These are phyloP conservation scores for Rhagophthalmus giganteus DNA, from an alignment of 2,888 invertebrate genomes.

Conservation along the genomic window DNA sequence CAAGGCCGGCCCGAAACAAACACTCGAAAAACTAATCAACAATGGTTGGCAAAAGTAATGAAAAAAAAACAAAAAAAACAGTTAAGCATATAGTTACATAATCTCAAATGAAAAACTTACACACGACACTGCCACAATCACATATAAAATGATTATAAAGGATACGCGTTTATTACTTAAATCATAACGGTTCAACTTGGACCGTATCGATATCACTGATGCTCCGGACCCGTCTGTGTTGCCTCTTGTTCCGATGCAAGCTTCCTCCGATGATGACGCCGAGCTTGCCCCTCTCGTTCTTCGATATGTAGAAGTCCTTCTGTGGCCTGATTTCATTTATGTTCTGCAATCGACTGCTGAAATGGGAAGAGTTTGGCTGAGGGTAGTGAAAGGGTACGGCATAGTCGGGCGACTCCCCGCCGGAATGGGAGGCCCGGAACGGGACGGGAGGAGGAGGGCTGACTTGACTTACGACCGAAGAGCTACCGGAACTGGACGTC, in stretches of 20 bases:
- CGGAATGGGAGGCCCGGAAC: conserved; percentile 54
- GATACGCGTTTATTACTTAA: conserved; percentile 1
- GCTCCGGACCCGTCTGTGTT: conserved; percentile 69
- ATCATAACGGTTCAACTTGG: conserved; percentile 50
- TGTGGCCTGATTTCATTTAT: conserved; percentile 20
- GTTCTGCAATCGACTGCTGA: conserved; percentile 24
- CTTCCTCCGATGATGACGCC: conserved; percentile 56
- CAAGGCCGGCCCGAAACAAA: too few relatives aligned
- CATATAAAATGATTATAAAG: background rate
- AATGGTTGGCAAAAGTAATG: background rate
- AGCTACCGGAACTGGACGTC: conserved; percentile 68
- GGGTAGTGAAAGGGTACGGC: conserved; percentile 46
- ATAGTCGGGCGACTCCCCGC: conserved; percentile 52
- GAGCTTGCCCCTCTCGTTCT: conserved; percentile 13
- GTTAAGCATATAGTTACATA: background rate
- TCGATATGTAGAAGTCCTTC: conserved; percentile 23
- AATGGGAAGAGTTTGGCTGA: conserved; percentile 15
- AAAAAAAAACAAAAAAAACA: background rate
- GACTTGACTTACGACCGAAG: conserved; percentile 61
- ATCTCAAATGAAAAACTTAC: background rate
- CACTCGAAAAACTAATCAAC: too few relatives aligned
- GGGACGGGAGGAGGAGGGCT: conserved; percentile 56
- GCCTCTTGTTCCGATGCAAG: conserved; percentile 57
- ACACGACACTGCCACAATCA: background rate
- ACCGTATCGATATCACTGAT: conserved; percentile 74